These are phyloP conservation scores for Artibeus jamaicensis DNA, from an alignment of 2,797 vertebrate genomes.

Conservation along the genomic window DNA sequence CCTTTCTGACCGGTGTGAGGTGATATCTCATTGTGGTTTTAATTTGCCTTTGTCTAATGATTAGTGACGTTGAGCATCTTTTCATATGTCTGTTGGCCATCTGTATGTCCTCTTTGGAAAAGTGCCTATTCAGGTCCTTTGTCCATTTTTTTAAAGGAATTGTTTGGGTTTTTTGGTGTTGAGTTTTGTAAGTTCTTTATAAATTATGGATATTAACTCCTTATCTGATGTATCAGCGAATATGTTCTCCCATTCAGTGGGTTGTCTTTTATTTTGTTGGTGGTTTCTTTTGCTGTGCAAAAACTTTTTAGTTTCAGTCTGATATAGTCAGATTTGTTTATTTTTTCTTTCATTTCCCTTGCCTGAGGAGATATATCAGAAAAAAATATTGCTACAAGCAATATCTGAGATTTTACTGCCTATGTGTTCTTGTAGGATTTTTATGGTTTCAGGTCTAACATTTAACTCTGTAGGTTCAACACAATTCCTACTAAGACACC, in stretches of 20 bases:
- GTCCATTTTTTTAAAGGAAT: not conserved
- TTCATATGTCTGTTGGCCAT: not conserved
- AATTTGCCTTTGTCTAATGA: not conserved
- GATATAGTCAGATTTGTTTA: not conserved
- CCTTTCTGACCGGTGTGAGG: not conserved
- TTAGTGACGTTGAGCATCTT: not conserved
- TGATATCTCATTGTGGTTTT: not conserved
- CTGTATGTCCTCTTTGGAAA: not conserved
- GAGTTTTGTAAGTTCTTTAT: not conserved
- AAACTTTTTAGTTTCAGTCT: not conserved
- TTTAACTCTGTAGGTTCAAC: not conserved
- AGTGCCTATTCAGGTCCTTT: not conserved
- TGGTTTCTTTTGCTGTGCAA: not conserved
- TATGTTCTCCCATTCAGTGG: not conserved
- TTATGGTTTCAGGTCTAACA: not conserved
- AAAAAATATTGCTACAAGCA: not conserved
- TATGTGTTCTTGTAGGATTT: not conserved
- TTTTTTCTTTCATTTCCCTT: not conserved
- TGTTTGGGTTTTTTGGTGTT: not conserved
- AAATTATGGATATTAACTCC: not conserved
- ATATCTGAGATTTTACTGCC: not conserved
- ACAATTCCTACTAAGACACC: not conserved
- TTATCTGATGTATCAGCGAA: not conserved
- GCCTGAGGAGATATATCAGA: not conserved
- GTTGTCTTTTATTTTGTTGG: not conserved